These are phyloP conservation scores for Margarornis squamiger DNA, from an alignment of 2,797 vertebrate species.

Conservation along the genomic window DNA sequence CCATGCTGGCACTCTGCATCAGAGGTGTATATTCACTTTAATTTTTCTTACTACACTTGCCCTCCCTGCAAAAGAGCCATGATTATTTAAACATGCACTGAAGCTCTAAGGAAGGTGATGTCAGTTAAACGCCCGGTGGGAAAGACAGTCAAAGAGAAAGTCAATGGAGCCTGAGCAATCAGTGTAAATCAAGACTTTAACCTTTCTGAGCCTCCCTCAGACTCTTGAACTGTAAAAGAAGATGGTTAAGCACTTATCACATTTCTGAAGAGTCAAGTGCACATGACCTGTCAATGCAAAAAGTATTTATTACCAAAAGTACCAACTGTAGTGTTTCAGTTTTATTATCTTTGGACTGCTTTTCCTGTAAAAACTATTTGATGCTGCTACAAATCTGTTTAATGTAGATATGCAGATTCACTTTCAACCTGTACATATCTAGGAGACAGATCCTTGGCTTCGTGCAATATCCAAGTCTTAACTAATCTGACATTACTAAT, in stretches of 20 bases:
- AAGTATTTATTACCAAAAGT: not conserved
- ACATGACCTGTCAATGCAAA: not conserved
- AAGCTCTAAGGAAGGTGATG: not conserved
- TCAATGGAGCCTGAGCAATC: conserved; percentile 24
- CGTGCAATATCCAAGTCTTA: not conserved
- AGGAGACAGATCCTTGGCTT: not conserved
- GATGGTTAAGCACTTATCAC: not conserved
- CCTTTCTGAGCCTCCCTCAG: not conserved
- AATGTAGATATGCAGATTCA: not conserved
- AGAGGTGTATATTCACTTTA: not conserved
- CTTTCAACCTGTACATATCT: not conserved
- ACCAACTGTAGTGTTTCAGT: not conserved
- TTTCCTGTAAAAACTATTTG: not conserved
- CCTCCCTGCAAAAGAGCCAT: not conserved
- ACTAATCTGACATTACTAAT: not conserved
- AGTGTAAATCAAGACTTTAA: conserved; percentile 43
- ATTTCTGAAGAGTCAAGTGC: conserved; percentile 3
- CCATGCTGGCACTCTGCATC: not conserved
- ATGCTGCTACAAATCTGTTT: not conserved
- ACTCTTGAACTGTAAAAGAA: not conserved
- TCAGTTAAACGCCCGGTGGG: not conserved
- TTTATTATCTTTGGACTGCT: not conserved
- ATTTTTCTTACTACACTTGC: not conserved
- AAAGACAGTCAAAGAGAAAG: conserved; percentile 19
- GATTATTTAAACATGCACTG: not conserved